These are phyloP conservation scores for Sprattus sprattus DNA, from an alignment of 2,113 vertebrate species.

Conservation along the genomic window DNA sequence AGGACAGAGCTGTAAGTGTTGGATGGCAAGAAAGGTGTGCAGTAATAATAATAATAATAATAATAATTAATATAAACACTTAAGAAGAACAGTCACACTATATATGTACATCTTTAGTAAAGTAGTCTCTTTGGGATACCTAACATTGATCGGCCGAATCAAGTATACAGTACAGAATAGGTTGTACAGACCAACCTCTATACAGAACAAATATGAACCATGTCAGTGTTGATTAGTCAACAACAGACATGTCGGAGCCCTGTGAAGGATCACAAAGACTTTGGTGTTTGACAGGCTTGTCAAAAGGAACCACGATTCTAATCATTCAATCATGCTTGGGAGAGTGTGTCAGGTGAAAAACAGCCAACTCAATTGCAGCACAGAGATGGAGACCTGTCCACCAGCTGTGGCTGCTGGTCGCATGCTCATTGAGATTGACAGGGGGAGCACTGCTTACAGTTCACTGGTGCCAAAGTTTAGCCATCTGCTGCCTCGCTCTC, in stretches of 20 bases:
- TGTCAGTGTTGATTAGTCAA: background rate
- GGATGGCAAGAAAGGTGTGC: too few species aligned
- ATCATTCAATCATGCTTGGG: conserved; percentile 43
- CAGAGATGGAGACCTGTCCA: conserved; percentile 46
- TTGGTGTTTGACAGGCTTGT: conserved; percentile 49
- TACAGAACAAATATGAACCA: background rate
- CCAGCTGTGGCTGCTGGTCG: conserved; percentile 50
- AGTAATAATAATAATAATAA: too few species aligned
- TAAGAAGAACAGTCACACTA: too few species aligned
- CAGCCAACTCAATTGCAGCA: conserved; percentile 39
- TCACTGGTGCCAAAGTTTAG: conserved; percentile 26
- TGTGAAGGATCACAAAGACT: conserved; percentile 8
- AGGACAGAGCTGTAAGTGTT: too few species aligned
- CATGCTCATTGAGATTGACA: conserved; percentile 43
- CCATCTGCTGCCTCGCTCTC: conserved; percentile 4
- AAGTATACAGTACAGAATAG: background rate
- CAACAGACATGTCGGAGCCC: background rate
- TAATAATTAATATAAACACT: too few species aligned
- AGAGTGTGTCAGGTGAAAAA: conserved; percentile 51
- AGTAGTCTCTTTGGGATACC: too few species aligned
- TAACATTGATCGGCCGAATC: background rate
- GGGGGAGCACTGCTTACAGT: conserved; percentile 35
- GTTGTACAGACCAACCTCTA: background rate
- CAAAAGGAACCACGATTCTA: conserved; percentile 40
- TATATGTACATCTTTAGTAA: too few species aligned